These are phyloP conservation scores for Hydropsyche tenuis DNA, from an alignment of 1,140 invertebrate species.

Conservation along the genomic window DNA sequence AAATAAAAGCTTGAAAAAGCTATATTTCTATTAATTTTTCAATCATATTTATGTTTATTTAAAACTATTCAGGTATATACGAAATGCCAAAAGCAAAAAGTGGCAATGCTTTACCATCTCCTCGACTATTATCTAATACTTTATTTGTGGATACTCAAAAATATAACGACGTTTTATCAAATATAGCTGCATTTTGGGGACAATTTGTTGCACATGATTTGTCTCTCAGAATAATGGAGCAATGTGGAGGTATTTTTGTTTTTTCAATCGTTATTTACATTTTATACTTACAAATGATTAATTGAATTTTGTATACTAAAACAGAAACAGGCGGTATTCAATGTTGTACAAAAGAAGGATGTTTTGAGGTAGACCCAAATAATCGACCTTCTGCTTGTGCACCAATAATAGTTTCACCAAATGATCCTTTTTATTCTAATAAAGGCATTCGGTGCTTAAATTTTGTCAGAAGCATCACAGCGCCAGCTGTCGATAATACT, in stretches of 20 bases:
- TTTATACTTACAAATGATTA: no score
- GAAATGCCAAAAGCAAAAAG: constrained; percentile 40
- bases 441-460: constrained; percentile 69
- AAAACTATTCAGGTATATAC: constrained; percentile 36
- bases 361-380: constrained; percentile 54
- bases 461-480: constrained; percentile 66
- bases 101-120: constrained; percentile 39
- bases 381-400: constrained; percentile 65
- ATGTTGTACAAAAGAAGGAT: constrained; percentile 61
- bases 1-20: neutral
- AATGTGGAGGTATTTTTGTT: constrained; percentile 54
- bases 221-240: constrained; percentile 58
- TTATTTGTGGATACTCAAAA: constrained; percentile 11
- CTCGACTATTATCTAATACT: constrained; percentile 35
- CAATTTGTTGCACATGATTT: constrained; percentile 68
- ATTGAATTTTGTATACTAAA: neutral
- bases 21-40: neutral
- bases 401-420: constrained; percentile 68
- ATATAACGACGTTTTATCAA: constrained; percentile 5
- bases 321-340: constrained; percentile 63
- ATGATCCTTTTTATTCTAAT: constrained; percentile 68
- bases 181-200: constrained; percentile 59
- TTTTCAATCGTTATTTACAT: neutral
- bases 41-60: constrained; percentile 6
- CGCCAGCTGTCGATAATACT: constrained; percentile 72